phyloP scores from a whole-genome alignment of 2,888 invertebrate genomes.

The Drosophila koepferae region DNA sequence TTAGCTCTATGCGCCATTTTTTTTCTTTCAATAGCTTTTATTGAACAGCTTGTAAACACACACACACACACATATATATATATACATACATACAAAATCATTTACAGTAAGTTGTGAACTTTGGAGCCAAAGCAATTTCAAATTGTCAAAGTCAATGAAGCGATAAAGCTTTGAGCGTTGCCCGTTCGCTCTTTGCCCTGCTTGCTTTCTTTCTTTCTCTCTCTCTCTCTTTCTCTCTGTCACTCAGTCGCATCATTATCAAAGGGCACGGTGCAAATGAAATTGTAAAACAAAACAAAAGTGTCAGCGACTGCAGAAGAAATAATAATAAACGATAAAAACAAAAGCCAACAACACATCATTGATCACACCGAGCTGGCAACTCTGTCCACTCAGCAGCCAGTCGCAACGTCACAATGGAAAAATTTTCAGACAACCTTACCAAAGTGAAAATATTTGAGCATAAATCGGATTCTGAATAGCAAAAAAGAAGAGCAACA shows the following conservation, averaged over 20 bases:
- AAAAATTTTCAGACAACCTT: constrained; percentile 44
- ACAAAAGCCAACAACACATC: constrained; percentile 24
- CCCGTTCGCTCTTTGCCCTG: constrained; percentile 7
- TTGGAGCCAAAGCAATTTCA: constrained; percentile 56
- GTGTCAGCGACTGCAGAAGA: neutral
- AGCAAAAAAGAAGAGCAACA: constrained; percentile 10
- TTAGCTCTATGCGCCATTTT: constrained; percentile 25
- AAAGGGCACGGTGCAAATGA: constrained; percentile 20
- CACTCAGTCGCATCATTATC: constrained; percentile 8
- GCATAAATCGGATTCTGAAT: constrained; percentile 45
- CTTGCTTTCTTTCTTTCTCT: neutral
- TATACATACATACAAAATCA: constrained; percentile 19
- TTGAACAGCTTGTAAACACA: constrained; percentile 38
- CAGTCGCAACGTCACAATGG: constrained; percentile 38
- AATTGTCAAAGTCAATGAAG: constrained; percentile 62
- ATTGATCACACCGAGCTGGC: constrained; percentile 40
- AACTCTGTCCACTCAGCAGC: constrained; percentile 14
- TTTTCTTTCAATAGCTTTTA: constrained; percentile 11
- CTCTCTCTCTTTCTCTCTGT: neutral
- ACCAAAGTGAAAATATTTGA: constrained; percentile 63
- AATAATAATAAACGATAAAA: constrained; percentile 15
- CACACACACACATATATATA: constrained; percentile 5
- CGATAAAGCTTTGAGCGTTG: constrained; percentile 50
- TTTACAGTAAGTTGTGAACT: constrained; percentile 60
- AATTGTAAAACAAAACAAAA: constrained; percentile 35